Base-by-base conservation (phyloP, 2,797 vertebrate species). In the Perodicticus potto region DNA sequence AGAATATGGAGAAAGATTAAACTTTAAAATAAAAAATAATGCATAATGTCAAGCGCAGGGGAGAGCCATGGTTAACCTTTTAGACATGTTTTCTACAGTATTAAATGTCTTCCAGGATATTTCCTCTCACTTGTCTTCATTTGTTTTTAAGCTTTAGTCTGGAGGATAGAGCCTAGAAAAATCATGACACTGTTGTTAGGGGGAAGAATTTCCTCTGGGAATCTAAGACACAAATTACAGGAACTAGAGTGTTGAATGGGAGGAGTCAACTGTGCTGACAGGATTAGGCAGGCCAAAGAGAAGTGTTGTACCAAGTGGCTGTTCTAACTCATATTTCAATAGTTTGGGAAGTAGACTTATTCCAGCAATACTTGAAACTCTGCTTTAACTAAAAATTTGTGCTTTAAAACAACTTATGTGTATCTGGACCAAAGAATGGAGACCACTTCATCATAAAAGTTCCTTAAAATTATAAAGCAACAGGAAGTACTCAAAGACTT, bases 311-410 rank as follows among this genome's bases (percentile, higher is more conserved):
- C 53, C 23, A 11, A 3, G 1, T 22, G 59, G 20, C 37, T 84
- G 5, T 61, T 61, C 65, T 49, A 29, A 43, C 29, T 65, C 49
- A 37, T 23, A 69, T 13, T 69, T 49, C 11, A 22, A 9, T 29
- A 10, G 10, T 67, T 29, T 89, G 49, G 53, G 43, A 57, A 84
- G 22, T 37, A 86, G 69, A 40, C 32, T 10, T 27, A 20, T 95
- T 86, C 22, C 22, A 74, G 63, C 29, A 76, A 86, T 4, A 40
- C n/a, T 34, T 13, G 34, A 63, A 96, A 82, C 92, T 37, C 59
- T 91, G 25, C 65, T 93, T 81, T 73, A 85, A 70, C 49, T 94
- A 76, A 88, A 59, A 69, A 61, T 25, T 67, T 90, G 84, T 94
- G 34, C 69, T 82, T 88, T 37, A 87, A 88, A 93, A 77, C 32